phyloP scores from a whole-genome alignment of 2,888 invertebrate genomes.

The Aromia moschata region DNA sequence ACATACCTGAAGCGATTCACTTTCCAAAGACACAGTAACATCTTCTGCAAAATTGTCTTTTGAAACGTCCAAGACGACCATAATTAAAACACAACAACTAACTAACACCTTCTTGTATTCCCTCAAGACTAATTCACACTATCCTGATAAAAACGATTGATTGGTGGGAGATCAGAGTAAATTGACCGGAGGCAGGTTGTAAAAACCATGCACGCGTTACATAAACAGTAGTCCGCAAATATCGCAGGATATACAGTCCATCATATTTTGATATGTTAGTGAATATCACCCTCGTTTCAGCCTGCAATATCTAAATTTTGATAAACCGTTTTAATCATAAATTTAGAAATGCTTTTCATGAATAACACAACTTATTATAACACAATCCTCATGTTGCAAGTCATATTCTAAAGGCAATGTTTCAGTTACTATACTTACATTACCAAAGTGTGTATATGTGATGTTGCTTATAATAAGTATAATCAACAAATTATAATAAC shows the following conservation, averaged over 20 bases:
- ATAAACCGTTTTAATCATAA: too few species aligned
- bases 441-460: too few species aligned
- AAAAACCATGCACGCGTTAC: slow-evolving; percentile 15
- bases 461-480: too few species aligned
- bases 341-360: too few species aligned
- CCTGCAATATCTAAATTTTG: too few species aligned
- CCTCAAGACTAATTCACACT: slow-evolving; percentile 24
- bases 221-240: slow-evolving; percentile 13
- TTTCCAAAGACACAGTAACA: slow-evolving; percentile 6
- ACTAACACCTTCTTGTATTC: slow-evolving; percentile 11
- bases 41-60: slow-evolving; percentile 20
- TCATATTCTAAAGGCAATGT: too few species aligned
- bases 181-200: slow-evolving; percentile 16
- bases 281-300: neutral
- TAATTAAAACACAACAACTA: too few species aligned
- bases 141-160: slow-evolving; percentile 34
- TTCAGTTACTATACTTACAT: too few species aligned
- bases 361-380: too few species aligned
- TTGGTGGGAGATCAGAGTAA: slow-evolving; percentile 34
- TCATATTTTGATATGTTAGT: neutral
- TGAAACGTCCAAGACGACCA: slow-evolving; percentile 18
- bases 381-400: too few species aligned
- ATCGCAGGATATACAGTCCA: neutral
- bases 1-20: slow-evolving; percentile 19
- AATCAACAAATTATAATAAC: too few species aligned